phyloP scores from a whole-genome alignment of 2,113 vertebrate genomes.

The Stictonetta naevosa region DNA sequence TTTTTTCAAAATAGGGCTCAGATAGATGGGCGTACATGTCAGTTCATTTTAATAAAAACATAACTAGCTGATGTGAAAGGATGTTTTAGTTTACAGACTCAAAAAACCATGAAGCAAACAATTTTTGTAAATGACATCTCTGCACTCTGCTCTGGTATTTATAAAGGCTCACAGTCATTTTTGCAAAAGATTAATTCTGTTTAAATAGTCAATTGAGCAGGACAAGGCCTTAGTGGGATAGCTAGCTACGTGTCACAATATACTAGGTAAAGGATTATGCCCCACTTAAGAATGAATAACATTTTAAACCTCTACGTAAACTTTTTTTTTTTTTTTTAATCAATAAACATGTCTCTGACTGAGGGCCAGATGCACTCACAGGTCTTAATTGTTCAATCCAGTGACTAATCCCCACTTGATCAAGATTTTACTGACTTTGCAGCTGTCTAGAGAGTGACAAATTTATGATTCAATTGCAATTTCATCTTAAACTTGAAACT shows the following conservation, averaged over 20 bases:
- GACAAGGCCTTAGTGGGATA: conserved; percentile 6
- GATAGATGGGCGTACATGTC: rapidly evolving
- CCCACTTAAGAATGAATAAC: conserved; percentile 69
- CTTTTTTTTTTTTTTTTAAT: conserved; percentile 53
- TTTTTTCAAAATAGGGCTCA: not conserved
- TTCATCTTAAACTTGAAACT: conserved; percentile 71
- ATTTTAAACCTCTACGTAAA: conserved; percentile 68
- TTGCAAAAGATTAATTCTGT: conserved; percentile 32
- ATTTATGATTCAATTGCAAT: conserved; percentile 80
- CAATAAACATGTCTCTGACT: conserved; percentile 68
- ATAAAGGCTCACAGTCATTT: not conserved
- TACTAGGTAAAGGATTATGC: conserved; percentile 54
- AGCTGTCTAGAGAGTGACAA: conserved; percentile 77
- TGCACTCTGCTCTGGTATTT: not conserved
- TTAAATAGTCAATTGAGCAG: conserved; percentile 43
- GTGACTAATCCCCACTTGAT: conserved; percentile 75
- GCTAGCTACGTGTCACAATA: conserved; percentile 41
- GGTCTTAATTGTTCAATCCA: conserved; percentile 68
- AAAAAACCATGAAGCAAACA: not conserved
- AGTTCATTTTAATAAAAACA: not conserved
- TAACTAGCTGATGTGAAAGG: not conserved
- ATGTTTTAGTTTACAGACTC: not conserved
- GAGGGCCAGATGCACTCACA: conserved; percentile 41
- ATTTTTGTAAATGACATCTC: not conserved
- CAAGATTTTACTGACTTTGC: conserved; percentile 77